Evolutionary conservation across 2,113 vertebrate species (phyloP).

Genomic region (Zosterops pallidus): DNA sequence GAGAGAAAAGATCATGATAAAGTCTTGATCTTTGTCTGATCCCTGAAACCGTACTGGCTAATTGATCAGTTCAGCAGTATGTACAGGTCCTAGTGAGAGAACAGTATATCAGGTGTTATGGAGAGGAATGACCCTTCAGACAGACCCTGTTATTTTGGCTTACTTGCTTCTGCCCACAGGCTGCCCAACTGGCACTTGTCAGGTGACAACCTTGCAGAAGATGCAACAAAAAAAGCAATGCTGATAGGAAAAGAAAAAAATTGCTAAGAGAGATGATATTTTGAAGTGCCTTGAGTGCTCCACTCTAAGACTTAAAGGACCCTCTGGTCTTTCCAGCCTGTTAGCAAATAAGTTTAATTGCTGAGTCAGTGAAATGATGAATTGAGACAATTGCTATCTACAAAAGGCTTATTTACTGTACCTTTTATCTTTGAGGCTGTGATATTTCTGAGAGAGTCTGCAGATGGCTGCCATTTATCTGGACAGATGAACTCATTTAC

Average conservation of each 20-base stretch:
- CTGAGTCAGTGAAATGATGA: neutral
- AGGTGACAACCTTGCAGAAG: neutral
- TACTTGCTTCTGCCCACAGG: neutral
- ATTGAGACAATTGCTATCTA: neutral
- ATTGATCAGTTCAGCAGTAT: neutral
- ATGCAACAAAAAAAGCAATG: neutral
- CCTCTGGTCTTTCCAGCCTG: neutral
- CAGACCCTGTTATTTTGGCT: neutral
- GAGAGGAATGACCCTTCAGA: neutral
- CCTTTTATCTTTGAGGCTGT: neutral
- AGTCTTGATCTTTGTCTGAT: neutral
- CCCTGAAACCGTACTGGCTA: neutral
- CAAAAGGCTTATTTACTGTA: neutral
- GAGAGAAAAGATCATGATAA: neutral
- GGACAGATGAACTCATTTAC: neutral
- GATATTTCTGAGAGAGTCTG: neutral
- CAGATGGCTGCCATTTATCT: neutral
- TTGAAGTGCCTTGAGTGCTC: neutral
- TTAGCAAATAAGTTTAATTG: conserved; percentile 2
- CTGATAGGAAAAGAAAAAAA: neutral
- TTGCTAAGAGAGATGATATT: neutral
- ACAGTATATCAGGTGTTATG: rapidly evolving
- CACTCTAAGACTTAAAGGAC: neutral
- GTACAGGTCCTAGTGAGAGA: neutral
- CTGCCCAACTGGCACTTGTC: neutral